Evolutionary conservation across 2,797 vertebrate genomes (phyloP), one percentile per base, ranked within the genome.

Genomic region (Halcyon badia): DNA sequence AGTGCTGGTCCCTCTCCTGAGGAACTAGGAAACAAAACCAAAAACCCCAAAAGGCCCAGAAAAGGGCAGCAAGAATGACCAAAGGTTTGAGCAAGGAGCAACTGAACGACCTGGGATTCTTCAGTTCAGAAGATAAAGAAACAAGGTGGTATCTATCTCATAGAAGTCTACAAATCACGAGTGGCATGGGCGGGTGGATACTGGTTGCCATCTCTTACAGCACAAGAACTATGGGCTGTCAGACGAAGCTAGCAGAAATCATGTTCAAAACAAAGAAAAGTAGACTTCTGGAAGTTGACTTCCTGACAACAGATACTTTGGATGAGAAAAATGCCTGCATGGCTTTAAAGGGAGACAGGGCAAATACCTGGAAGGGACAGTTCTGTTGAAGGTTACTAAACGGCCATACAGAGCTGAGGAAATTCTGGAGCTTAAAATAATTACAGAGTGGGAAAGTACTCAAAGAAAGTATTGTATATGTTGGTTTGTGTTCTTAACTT

Each of bases 351-450:
- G 39, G 30, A 87, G 41, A 54, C 2, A 19, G 51, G 65, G 37
- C 44, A 79, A 96, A 46, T 25, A 58, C 37, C 41, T 94, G 85
- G 69, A 76, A 93, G 80, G 54, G 77, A 44, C 65, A 79, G n/a
- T 30, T 69, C 70, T 82, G 3, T 15, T 79, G 69, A 24, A 44
- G 41, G 33, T 54, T 81, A 31, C 44, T 64, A 25, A 85, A 61
- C 16, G 61, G 14, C 41, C 37, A 16, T 41, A 75, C 21, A 62
- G 84, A 49, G 9, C 41, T 90, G 80, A 80, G 87, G 94, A 96
- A 91, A 83, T 52, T 52, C 56, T 62, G 20, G 46, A 84, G 62
- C 51, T 92, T 79, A 87, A 95, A 94, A 79, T 93, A 95, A 87
- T 82, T 76, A 42, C 33, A 69, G 83, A 9, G 46, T 90, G 65